Conservation (phyloP, 2,888 invertebrate species). For the Trilocha varians region DNA sequence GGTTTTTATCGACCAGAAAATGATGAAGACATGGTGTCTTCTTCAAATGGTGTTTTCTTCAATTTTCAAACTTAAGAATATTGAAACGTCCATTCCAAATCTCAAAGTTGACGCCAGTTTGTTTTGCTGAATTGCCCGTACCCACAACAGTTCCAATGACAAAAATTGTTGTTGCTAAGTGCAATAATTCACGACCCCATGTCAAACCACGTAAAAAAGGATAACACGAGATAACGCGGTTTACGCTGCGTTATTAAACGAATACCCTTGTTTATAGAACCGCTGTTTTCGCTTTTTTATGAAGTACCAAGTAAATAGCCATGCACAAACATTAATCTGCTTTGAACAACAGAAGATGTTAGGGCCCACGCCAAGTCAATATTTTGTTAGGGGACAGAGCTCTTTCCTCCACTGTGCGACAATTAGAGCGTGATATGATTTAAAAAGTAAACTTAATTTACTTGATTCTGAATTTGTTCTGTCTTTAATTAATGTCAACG, state of each 20-base stretch:
- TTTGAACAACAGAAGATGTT: conserved; percentile 68
- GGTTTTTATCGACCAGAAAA: too few species aligned
- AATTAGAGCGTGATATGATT: conserved; percentile 70
- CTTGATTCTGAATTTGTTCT: conserved; percentile 18
- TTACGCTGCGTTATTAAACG: conserved; percentile 47
- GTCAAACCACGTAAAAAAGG: conserved; percentile 15
- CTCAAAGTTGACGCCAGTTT: too few species aligned
- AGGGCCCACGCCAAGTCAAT: conserved; percentile 55
- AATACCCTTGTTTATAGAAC: conserved; percentile 48
- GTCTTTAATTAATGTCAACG: conserved; percentile 5
- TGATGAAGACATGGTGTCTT: too few species aligned
- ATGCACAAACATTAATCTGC: conserved; percentile 70
- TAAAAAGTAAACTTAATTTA: conserved; percentile 66
- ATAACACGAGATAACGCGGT: conserved; percentile 44
- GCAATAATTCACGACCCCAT: neutral
- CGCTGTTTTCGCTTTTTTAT: conserved; percentile 64
- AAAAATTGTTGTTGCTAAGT: too few species aligned
- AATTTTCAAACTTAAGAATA: too few species aligned
- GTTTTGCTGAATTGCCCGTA: too few species aligned
- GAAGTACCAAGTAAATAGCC: conserved; percentile 65
- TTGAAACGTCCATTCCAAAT: too few species aligned
- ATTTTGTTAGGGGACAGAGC: conserved; percentile 66
- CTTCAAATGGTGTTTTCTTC: too few species aligned
- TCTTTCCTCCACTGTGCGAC: conserved; percentile 40
- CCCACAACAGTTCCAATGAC: neutral